Evolutionary conservation across 2,797 vertebrate genomes (phyloP).

Genomic region (Rhynchonycteris naso): DNA sequence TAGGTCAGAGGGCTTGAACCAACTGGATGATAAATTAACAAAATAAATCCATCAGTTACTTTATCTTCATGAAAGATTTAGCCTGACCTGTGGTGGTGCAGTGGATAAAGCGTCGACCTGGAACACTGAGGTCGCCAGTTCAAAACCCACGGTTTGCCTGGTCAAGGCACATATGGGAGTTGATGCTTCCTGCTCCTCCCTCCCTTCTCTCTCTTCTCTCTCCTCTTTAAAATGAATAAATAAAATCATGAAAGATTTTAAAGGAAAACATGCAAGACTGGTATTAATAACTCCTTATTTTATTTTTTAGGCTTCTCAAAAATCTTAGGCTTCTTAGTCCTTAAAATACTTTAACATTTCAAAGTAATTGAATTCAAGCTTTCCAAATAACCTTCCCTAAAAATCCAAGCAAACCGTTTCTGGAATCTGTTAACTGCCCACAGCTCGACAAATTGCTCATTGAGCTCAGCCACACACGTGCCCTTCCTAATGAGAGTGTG

Average conservation of each 20-base stretch:
- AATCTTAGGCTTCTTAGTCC: neutral
- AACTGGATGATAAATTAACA: neutral
- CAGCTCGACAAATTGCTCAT: slow-evolving; percentile 47
- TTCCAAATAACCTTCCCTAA: slow-evolving; percentile 56
- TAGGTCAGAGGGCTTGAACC: neutral
- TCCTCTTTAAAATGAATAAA: too few species aligned
- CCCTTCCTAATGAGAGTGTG: slow-evolving; percentile 49
- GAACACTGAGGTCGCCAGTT: too few species aligned
- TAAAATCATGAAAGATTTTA: neutral
- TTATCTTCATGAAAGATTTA: slow-evolving; percentile 17
- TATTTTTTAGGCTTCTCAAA: neutral
- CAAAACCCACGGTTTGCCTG: too few species aligned
- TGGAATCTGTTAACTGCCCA: slow-evolving; percentile 24
- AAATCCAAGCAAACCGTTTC: slow-evolving; percentile 11
- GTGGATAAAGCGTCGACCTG: too few species aligned
- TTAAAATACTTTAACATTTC: neutral
- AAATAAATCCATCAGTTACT: neutral
- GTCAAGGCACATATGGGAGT: too few species aligned
- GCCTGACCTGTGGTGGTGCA: too few species aligned
- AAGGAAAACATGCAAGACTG: neutral
- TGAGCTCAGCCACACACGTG: neutral
- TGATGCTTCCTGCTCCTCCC: too few species aligned
- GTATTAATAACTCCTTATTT: neutral
- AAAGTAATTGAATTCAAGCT: slow-evolving; percentile 9
- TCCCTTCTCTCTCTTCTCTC: too few species aligned